Percentiles rank a stretch among this genome's conserved stretches.
phyloP scores from a whole-genome alignment of 2,113 vertebrate species.

The Pachyramphus minor region DNA sequence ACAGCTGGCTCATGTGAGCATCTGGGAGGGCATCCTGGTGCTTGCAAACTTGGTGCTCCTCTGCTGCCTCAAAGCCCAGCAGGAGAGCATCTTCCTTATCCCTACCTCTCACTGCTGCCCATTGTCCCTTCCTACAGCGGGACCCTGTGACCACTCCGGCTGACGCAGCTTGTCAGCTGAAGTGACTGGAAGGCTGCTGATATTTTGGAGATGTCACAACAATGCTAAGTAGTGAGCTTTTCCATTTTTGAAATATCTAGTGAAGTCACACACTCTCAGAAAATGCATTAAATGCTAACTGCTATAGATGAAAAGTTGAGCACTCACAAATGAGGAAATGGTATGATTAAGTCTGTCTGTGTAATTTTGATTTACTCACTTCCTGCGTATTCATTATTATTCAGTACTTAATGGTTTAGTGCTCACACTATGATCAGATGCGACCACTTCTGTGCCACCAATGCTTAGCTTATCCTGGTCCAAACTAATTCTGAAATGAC shows the following conservation, averaged over 20 bases:
- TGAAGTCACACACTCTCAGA: not conserved
- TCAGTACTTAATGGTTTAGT: not conserved
- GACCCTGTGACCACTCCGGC: not conserved
- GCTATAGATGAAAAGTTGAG: not conserved
- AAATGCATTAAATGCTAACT: not conserved
- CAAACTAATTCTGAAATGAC: not conserved
- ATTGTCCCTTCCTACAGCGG: not conserved
- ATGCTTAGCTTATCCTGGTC: not conserved
- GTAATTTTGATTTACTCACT: slow-evolving; percentile 11
- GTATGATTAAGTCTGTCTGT: not conserved
- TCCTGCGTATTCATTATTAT: slow-evolving; percentile 4
- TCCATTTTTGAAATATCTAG: not conserved
- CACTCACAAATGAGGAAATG: not conserved
- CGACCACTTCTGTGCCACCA: not conserved
- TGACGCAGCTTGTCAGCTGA: not conserved
- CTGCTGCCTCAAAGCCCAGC: not conserved
- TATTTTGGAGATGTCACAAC: not conserved
- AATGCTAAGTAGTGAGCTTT: not conserved
- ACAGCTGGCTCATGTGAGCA: accelerated
- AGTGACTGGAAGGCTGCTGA: not conserved
- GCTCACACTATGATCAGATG: not conserved
- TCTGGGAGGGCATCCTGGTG: not conserved
- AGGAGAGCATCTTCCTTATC: not conserved
- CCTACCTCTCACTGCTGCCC: not conserved
- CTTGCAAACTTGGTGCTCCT: not conserved